These are phyloP conservation scores for Cryptophagus acutangulus DNA, from an alignment of 2,888 invertebrate species.

Conservation along the genomic window DNA sequence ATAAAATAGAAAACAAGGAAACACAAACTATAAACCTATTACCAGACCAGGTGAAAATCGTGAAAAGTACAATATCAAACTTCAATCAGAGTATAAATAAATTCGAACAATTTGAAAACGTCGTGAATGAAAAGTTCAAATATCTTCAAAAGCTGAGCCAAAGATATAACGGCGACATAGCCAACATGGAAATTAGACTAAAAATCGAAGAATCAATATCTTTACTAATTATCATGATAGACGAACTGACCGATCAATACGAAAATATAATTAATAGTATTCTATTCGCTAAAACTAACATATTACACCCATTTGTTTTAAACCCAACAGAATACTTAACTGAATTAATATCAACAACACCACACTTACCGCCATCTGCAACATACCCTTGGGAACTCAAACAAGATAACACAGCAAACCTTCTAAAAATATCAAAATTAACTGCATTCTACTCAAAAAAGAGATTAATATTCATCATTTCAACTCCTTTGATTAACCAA, in stretches of 20 bases:
- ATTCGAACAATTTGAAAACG: too few species aligned
- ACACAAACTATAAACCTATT: constrained; percentile 7
- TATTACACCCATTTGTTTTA: constrained; percentile 19
- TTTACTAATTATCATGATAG: constrained; percentile 15
- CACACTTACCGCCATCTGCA: constrained; percentile 12
- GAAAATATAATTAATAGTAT: constrained; percentile 13
- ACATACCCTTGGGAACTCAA: constrained; percentile 15
- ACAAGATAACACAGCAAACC: constrained; percentile 10
- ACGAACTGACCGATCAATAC: constrained; percentile 18
- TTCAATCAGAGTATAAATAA: too few species aligned
- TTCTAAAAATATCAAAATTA: constrained; percentile 9
- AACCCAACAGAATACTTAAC: constrained; percentile 16
- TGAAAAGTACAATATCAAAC: too few species aligned
- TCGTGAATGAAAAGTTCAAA: too few species aligned
- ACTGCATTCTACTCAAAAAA: constrained; percentile 14
- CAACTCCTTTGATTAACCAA: constrained; percentile 15
- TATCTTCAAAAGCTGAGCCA: too few species aligned
- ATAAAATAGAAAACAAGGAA: constrained; percentile 13
- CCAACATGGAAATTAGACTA: constrained; percentile 18
- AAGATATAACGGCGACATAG: constrained; percentile 8
- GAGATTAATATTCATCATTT: constrained; percentile 12
- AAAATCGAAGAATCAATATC: constrained; percentile 20
- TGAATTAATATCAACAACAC: constrained; percentile 17
- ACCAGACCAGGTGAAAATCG: neutral
- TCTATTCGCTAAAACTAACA: constrained; percentile 18